phyloP scores from a whole-genome alignment of 1,140 invertebrate species.

The Papilio xuthus region DNA sequence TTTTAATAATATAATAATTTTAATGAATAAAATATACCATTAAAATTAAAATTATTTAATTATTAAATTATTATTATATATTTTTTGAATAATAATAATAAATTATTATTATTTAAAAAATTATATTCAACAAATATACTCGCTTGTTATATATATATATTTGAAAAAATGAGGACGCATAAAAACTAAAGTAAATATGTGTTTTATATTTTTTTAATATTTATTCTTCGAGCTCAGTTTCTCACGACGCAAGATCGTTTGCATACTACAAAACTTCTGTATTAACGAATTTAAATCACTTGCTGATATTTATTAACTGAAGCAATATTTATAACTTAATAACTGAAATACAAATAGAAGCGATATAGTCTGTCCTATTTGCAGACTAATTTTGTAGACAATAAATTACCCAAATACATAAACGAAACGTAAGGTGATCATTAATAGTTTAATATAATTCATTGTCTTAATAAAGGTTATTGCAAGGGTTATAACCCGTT shows the following conservation, averaged over 20 bases:
- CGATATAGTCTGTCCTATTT: background rate
- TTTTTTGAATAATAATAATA: no score
- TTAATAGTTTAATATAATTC: slow-evolving; percentile 27
- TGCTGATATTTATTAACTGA: background rate
- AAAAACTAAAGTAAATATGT: no score
- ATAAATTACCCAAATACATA: slow-evolving; percentile 19
- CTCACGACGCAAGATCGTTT: background rate
- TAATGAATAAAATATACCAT: background rate
- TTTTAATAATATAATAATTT: background rate
- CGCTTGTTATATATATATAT: no score
- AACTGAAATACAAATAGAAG: background rate
- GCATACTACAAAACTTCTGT: no score
- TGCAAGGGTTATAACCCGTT: slow-evolving; percentile 33
- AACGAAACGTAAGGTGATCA: slow-evolving; percentile 7
- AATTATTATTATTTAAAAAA: no score
- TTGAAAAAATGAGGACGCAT: no score
- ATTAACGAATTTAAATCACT: no score
- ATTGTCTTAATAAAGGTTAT: slow-evolving; percentile 36
- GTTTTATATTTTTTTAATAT: no score
- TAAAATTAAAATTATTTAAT: no score
- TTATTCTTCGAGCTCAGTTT: background rate
- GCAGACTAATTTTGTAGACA: slow-evolving; percentile 25
- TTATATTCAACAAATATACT: no score
- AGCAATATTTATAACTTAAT: background rate
- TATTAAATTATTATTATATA: no score